Base-by-base conservation (phyloP, 2,113 vertebrate species). In the Rana temporaria region DNA sequence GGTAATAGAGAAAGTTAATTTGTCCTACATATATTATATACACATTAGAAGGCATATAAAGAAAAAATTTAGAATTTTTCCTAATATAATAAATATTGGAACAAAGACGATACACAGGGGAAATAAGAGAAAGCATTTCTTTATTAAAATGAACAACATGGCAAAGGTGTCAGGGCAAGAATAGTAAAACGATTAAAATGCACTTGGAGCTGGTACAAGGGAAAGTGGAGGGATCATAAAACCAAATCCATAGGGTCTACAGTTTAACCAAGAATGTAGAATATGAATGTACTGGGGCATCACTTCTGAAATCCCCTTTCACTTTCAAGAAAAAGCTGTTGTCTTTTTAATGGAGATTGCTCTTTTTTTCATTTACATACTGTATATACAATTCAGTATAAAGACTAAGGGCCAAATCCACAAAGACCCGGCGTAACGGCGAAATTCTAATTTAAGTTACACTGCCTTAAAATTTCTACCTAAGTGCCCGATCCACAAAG, bases 111-210 rank as follows among this genome's bases (percentile, higher is more conserved):
- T 24, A 20, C 64, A 38, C 64, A 34, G 15, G 77, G 77, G 64
- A 79, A 79, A 79, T 79, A 78, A 59, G 53, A 17, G 26, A 78
- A 65, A 66, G 30, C 52, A 56, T 67, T 78, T 67, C 48, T 78
- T 56, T 67, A 67, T 20, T 66, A 68, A 79, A 68, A 57, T 38
- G 77, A 79, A 78, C 48, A 65, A 78, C 26, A 38, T 53, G 56
- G 15, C 17, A 57, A 48, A 79, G 77, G 77, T 79, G 64, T 79
- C n/a, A 11, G 52, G 63, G 53, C 64, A 79, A 57, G 53, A 20
- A 34, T 57, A 38, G 19, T 79, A 79, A 56, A 19, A n/a, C 32
- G 64, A 79, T 79, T 79, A 57, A 68, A 57, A 34, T 42, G 26
- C 9, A 19, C 76, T 78, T 78, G 76, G 63, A 78, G 18, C n/a